phyloP scores from a whole-genome alignment of 2,113 vertebrate species.

The Cathartes aura region DNA sequence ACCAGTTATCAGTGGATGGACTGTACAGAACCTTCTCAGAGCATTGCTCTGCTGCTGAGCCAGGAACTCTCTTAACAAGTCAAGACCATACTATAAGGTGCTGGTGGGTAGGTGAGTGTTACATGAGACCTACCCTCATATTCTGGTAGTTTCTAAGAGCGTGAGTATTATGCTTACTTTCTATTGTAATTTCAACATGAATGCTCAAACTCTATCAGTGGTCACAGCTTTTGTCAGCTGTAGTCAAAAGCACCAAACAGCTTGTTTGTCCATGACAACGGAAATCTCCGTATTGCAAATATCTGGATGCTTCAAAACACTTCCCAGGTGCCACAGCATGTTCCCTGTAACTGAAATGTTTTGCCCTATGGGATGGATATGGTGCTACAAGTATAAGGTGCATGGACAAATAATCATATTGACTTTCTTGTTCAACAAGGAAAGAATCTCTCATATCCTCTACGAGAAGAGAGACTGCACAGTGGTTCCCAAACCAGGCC shows the following conservation, averaged over 20 bases:
- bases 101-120: background rate
- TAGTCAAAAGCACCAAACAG: background rate
- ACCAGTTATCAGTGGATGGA: background rate
- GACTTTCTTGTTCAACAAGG: background rate
- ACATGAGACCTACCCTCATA: background rate
- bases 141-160: background rate
- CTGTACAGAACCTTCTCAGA: background rate
- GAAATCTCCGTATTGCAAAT: background rate
- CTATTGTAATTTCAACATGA: background rate
- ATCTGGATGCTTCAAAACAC: background rate
- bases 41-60: background rate
- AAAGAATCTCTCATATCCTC: background rate
- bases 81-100: background rate
- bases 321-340: background rate
- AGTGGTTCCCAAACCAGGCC: background rate
- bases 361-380: background rate
- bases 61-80: background rate
- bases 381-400: background rate
- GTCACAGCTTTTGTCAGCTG: background rate
- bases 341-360: background rate
- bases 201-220: background rate
- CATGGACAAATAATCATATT: background rate
- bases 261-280: background rate
- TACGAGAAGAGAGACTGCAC: background rate
- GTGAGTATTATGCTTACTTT: background rate